These are phyloP conservation scores for Anarsia innoxiella DNA, from an alignment of 2,888 invertebrate species.

Conservation along the genomic window DNA sequence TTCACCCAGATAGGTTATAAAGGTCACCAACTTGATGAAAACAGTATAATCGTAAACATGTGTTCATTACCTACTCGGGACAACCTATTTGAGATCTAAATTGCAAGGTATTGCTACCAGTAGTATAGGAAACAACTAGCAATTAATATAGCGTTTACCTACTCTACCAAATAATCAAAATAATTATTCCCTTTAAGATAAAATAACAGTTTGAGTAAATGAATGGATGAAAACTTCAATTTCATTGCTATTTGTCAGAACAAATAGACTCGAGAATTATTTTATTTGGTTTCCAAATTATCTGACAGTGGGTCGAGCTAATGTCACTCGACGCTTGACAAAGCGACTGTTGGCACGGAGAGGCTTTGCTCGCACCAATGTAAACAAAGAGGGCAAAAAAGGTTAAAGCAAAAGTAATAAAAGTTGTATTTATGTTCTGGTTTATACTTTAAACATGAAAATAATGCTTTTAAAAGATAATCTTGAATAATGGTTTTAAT, in stretches of 20 bases:
- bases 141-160: no score
- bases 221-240: slow-evolving; percentile 21
- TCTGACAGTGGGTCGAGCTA: slow-evolving; percentile 63
- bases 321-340: slow-evolving; percentile 68
- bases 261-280: slow-evolving; percentile 44
- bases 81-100: no score
- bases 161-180: no score
- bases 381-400: slow-evolving; percentile 59
- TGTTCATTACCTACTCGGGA: neutral
- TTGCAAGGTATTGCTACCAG: no score
- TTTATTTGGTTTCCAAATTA: slow-evolving; percentile 64
- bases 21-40: slow-evolving; percentile 12
- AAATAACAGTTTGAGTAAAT: no score
- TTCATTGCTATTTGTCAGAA: slow-evolving; percentile 27
- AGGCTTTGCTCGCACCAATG: slow-evolving; percentile 62
- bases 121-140: no score
- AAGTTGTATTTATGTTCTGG: slow-evolving; percentile 50
- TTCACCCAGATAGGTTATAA: slow-evolving; percentile 12
- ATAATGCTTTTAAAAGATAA: no score
- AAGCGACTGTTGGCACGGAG: slow-evolving; percentile 70
- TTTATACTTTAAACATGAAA: slow-evolving; percentile 32
- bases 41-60: neutral
- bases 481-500: slow-evolving; percentile 9
- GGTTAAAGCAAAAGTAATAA: slow-evolving; percentile 48
- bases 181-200: no score